These are phyloP conservation scores for Sebastes minor DNA, from an alignment of 2,797 vertebrate species.

Conservation along the genomic window DNA sequence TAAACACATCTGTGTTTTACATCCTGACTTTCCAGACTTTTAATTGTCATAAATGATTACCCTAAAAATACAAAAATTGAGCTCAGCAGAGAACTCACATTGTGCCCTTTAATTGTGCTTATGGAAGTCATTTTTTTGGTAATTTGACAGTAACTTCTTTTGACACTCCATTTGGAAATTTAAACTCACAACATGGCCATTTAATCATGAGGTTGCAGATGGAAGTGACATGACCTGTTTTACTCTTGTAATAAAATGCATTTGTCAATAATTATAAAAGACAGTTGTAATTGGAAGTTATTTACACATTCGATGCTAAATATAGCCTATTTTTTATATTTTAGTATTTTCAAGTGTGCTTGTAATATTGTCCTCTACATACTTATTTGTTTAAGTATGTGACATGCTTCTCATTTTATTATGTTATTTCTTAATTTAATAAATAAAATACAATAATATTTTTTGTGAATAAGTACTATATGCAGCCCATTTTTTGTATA, in stretches of 20 bases:
- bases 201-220: constrained; percentile 14
- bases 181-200: constrained; percentile 10
- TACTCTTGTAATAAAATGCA: constrained; percentile 39
- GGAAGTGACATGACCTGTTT: constrained; percentile 28
- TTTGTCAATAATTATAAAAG: background rate
- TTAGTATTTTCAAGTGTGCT: background rate
- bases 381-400: background rate
- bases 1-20: constrained; percentile 46
- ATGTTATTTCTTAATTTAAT: background rate
- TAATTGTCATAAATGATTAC: constrained; percentile 27
- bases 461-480: background rate
- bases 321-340: background rate
- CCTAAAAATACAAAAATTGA: constrained; percentile 3
- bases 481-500: background rate
- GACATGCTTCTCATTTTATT: background rate
- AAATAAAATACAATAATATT: background rate
- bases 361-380: background rate
- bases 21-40: constrained; percentile 38
- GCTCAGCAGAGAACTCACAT: background rate
- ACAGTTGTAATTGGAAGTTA: background rate
- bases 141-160: constrained; percentile 35
- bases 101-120: constrained; percentile 21
- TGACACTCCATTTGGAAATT: constrained; percentile 41
- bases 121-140: constrained; percentile 23
- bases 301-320: constrained; percentile 2